Percentiles rank a stretch among this genome's conserved stretches.
Evolutionary conservation across 2,888 invertebrate genomes (phyloP).

Genomic region (Taenaris catops): DNA sequence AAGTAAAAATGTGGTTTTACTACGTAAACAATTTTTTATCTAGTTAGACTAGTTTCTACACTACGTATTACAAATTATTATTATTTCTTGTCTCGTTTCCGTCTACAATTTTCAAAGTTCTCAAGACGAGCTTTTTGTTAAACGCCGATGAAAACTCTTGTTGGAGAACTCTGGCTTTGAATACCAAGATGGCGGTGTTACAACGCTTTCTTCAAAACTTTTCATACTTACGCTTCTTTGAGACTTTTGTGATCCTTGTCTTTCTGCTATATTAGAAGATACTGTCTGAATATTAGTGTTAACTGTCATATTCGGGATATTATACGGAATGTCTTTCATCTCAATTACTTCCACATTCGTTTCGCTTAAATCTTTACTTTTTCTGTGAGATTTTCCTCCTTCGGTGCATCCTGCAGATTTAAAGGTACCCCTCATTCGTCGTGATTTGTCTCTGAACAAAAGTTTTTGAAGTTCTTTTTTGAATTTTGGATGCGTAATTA

Average conservation of each 20-base stretch:
- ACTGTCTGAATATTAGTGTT: conserved; percentile 41
- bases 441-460: conserved; percentile 56
- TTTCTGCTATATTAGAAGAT: conserved; percentile 49
- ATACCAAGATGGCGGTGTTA: conserved; percentile 75
- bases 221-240: conserved; percentile 56
- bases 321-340: conserved; percentile 70
- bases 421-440: conserved; percentile 54
- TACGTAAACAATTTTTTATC: too few species aligned
- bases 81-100: too few species aligned
- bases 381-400: conserved; percentile 44
- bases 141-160: conserved; percentile 62
- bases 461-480: conserved; percentile 80
- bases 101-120: too few species aligned
- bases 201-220: conserved; percentile 52
- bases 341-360: conserved; percentile 76
- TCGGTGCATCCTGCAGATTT: conserved; percentile 55
- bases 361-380: conserved; percentile 64
- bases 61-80: too few species aligned
- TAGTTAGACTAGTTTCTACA: too few species aligned
- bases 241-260: conserved; percentile 47
- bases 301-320: conserved; percentile 31
- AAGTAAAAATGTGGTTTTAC: too few species aligned
- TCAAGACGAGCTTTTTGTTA: conserved; percentile 43
- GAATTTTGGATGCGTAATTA: conserved; percentile 89
- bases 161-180: conserved; percentile 73